Evolutionary conservation across 2,888 invertebrate species (phyloP), one percentile per base, ranked within the genome.

Genomic region (Polyommatus iphigenia): DNA sequence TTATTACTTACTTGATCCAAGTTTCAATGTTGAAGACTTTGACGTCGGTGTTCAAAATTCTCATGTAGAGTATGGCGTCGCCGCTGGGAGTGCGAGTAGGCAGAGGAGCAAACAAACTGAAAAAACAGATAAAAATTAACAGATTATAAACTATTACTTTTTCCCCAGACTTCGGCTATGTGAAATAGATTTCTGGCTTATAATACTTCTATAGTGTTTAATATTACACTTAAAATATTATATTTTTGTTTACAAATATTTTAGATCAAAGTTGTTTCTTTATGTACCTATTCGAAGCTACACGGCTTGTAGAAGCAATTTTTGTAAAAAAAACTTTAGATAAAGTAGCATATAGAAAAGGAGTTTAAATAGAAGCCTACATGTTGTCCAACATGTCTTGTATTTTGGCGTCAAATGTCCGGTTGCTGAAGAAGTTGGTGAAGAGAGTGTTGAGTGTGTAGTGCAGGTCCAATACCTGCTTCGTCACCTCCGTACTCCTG

Each of bases 381-480:
- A 95, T 83, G n/a, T 93, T 94, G 71, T 95, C 90, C 80, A 96
- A 76, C 5, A 79, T 77, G 1, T 83, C 82, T 7, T 89, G 85
- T 0, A 86, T 82, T 32, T 93, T 95, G 29, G 90, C 87, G 18
- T 95, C 92, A 0, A 95, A 85, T 5, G 89, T 88, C 79, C 96
- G 88, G 80, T 95, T 94, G 2, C 90, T 90, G 86, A 97, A 97
- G 85, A 96, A 95, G 36, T 94, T 92, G 0, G 95, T 95, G 83
- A 96, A 95, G 80, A 96, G 95, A 0, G 96, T 96, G 80, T 96
- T 93, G 2, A 96, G 91, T 0, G 96, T 96, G 84, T 95, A 96
- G 87, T 96, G 97, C 0, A 95, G 94, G 83, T 97, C 97, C 77
- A 97, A 93, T 36, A 96, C 96, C 71, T 92, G 92, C 87, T 97